A percentile compares a stretch with the other conserved stretches of the same genome.
Evolutionary conservation across 2,113 vertebrate genomes (phyloP).

Genomic region (Zosterops hypoxanthus): DNA sequence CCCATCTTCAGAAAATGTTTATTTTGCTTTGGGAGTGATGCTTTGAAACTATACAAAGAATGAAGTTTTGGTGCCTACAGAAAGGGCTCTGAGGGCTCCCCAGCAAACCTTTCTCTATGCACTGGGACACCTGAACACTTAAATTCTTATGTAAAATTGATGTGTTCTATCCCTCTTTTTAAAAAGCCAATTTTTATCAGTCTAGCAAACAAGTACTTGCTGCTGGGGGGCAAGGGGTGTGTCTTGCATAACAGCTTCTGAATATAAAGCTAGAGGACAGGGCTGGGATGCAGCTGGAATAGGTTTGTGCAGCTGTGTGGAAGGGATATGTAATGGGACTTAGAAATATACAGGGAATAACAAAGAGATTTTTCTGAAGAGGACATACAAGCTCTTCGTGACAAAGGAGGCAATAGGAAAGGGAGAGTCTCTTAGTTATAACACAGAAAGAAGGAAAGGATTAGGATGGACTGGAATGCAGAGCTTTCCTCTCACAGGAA

Average conservation of each 20-base stretch:
- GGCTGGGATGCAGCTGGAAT: slow-evolving; percentile 37
- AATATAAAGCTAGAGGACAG: slow-evolving; percentile 45
- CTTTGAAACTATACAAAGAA: neutral
- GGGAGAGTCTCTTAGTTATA: neutral
- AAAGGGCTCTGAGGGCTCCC: neutral
- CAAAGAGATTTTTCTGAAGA: slow-evolving; percentile 10
- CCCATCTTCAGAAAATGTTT: neutral
- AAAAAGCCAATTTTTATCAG: neutral
- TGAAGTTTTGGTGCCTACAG: neutral
- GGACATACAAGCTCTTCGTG: slow-evolving; percentile 8
- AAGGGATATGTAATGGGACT: neutral
- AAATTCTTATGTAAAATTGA: neutral
- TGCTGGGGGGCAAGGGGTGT: neutral
- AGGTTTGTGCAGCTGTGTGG: slow-evolving; percentile 39
- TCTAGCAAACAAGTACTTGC: neutral
- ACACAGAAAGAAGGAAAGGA: slow-evolving; percentile 45
- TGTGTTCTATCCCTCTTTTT: neutral
- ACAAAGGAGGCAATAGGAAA: slow-evolving; percentile 29
- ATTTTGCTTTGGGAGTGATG: neutral
- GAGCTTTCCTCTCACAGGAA: slow-evolving; percentile 36
- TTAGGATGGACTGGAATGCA: slow-evolving; percentile 38
- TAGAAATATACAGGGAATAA: neutral
- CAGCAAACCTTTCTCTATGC: neutral
- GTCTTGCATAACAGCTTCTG: slow-evolving; percentile 45
- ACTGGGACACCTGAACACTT: neutral